Evolutionary conservation across 2,797 vertebrate genomes (phyloP).

Genomic region (Chelmon rostratus): DNA sequence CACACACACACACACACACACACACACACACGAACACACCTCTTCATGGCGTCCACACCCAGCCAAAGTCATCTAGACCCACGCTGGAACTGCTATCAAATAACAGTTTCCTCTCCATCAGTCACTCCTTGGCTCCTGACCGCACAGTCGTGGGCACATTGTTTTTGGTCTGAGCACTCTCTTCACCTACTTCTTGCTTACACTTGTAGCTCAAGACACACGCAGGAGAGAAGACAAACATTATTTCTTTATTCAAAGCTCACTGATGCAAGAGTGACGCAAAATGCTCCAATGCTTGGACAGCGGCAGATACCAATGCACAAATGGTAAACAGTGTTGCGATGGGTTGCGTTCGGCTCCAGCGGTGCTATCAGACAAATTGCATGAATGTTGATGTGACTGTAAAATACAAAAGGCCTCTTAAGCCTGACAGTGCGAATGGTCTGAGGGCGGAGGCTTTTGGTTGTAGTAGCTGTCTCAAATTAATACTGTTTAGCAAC

Average conservation of each 20-base stretch:
- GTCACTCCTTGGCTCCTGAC: constrained; percentile 45
- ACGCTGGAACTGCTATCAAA: constrained; percentile 36
- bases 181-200: constrained; percentile 37
- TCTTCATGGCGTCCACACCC: constrained; percentile 32
- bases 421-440: neutral
- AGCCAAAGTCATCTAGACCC: constrained; percentile 48
- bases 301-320: constrained; percentile 58
- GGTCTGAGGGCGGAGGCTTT: neutral
- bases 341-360: constrained; percentile 63
- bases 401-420: constrained; percentile 45
- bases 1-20: constrained; percentile 14
- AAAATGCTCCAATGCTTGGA: constrained; percentile 71
- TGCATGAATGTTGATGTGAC: constrained; percentile 48
- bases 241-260: constrained; percentile 73
- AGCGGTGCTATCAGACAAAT: constrained; percentile 48
- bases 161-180: constrained; percentile 39
- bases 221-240: constrained; percentile 65
- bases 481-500: neutral
- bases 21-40: constrained; percentile 15
- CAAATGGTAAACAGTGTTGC: constrained; percentile 76
- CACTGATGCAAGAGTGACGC: constrained; percentile 80
- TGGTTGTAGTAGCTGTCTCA: neutral
- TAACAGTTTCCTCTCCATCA: constrained; percentile 37
- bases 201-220: constrained; percentile 40
- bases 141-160: constrained; percentile 26